These are phyloP conservation scores for Benthosema pterotum DNA, from an alignment of 2,797 vertebrate genomes.

Conservation along the genomic window DNA sequence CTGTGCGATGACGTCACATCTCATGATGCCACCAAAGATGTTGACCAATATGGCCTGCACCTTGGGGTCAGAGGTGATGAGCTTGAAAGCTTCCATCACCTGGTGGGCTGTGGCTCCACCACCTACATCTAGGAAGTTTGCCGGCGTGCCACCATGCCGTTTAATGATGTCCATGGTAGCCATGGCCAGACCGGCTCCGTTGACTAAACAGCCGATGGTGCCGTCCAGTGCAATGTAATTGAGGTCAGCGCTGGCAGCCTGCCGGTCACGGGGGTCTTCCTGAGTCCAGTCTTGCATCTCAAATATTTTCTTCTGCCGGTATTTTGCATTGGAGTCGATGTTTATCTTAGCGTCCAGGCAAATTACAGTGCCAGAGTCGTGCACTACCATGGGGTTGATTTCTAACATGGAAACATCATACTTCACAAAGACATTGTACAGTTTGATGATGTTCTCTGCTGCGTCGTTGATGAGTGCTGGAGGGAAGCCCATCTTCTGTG, in stretches of 20 bases:
- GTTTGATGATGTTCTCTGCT: conserved; percentile 87
- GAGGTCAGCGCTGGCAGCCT: conserved; percentile 84
- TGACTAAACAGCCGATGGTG: conserved; percentile 89
- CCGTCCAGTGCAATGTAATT: conserved; percentile 90
- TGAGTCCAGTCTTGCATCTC: conserved; percentile 87
- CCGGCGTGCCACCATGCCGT: conserved; percentile 88
- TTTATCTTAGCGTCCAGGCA: conserved; percentile 93
- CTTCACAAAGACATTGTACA: conserved; percentile 87
- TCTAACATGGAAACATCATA: conserved; percentile 90
- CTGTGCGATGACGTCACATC: conserved; percentile 89
- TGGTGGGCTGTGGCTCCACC: conserved; percentile 89
- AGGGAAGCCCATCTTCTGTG: conserved; percentile 81
- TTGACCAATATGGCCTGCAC: conserved; percentile 89
- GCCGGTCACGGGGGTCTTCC: conserved; percentile 84
- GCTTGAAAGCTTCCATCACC: conserved; percentile 90
- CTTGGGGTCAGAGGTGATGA: conserved; percentile 92
- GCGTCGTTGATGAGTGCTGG: conserved; percentile 83
- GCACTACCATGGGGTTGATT: conserved; percentile 92
- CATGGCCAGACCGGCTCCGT: conserved; percentile 91
- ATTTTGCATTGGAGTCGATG: conserved; percentile 88
- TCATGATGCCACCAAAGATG: conserved; percentile 92
- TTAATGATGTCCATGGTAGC: conserved; percentile 94
- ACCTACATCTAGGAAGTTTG: conserved; percentile 91
- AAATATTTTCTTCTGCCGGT: conserved; percentile 88
- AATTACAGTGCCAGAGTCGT: conserved; percentile 88